phyloP scores from a whole-genome alignment of 1,140 invertebrate species.

The Macrobrachium nipponense region DNA sequence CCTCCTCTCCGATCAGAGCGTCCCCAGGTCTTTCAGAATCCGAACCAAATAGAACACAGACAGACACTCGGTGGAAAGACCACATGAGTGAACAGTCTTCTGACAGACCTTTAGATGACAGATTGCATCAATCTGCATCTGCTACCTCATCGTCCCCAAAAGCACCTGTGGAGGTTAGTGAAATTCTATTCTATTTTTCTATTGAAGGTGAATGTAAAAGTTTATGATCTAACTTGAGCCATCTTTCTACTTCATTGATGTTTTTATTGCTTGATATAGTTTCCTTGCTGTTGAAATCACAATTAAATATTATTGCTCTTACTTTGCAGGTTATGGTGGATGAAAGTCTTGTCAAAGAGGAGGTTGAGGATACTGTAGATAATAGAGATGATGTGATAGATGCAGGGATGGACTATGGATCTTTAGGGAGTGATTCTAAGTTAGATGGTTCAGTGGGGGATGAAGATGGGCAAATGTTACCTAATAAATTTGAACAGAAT shows the following conservation, averaged over 20 bases:
- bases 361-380: slow-evolving; percentile 36
- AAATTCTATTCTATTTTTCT: not conserved
- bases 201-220: not conserved
- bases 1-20: slow-evolving; percentile 35
- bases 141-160: slow-evolving; percentile 22
- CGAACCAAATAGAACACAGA: slow-evolving; percentile 8
- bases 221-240: not conserved
- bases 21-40: slow-evolving; percentile 24
- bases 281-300: not conserved
- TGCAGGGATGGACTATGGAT: slow-evolving; percentile 57
- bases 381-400: slow-evolving; percentile 44
- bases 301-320: not conserved
- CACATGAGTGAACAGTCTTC: slow-evolving; percentile 19
- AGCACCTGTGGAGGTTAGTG: slow-evolving; percentile 45
- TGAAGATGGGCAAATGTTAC: slow-evolving; percentile 37
- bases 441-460: slow-evolving; percentile 36
- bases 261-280: not conserved
- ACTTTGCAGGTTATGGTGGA: slow-evolving; percentile 42
- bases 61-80: slow-evolving; percentile 36
- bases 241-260: not conserved
- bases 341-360: slow-evolving; percentile 57
- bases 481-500: slow-evolving; percentile 47
- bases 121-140: slow-evolving; percentile 30
- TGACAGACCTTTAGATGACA: slow-evolving; percentile 37
- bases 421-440: slow-evolving; percentile 46